Percentiles rank a stretch among this genome's conserved stretches.
Conservation (phyloP, 2,797 vertebrate species). For the Megalops cyprinoides region DNA sequence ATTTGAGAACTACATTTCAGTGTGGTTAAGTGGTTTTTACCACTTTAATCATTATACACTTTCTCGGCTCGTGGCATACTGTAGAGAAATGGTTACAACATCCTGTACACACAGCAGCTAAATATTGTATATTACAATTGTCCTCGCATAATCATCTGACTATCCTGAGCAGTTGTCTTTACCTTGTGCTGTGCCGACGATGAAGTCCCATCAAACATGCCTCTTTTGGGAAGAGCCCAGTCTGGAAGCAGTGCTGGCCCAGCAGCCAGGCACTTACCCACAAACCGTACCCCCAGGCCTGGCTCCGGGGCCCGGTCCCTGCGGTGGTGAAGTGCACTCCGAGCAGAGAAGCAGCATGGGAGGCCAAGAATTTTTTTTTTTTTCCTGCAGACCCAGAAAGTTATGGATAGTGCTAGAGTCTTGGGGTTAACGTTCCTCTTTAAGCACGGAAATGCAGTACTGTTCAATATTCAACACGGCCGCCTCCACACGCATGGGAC, state of each 20-base stretch:
- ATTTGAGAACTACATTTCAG: background rate
- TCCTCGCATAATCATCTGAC: background rate
- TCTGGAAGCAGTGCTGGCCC: constrained; percentile 32
- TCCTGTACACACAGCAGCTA: background rate
- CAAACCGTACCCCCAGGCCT: constrained; percentile 54
- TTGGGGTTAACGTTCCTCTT: background rate
- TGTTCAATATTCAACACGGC: too few species aligned
- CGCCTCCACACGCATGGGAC: too few species aligned
- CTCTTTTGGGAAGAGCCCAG: constrained; percentile 36
- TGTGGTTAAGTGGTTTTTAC: background rate
- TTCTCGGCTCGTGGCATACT: background rate
- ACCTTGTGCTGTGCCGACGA: background rate
- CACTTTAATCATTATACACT: background rate
- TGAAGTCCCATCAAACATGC: constrained; percentile 22
- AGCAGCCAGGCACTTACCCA: constrained; percentile 30
- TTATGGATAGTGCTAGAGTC: constrained; percentile 10
- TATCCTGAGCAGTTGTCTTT: background rate
- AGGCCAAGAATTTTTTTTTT: constrained; percentile 26
- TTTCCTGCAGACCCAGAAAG: background rate
- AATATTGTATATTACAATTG: background rate
- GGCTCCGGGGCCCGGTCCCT: constrained; percentile 48
- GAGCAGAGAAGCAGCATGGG: constrained; percentile 26
- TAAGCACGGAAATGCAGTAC: background rate
- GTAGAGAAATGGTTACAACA: background rate
- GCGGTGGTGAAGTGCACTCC: constrained; percentile 33